Evolutionary conservation across 1,140 invertebrate species (phyloP), one percentile per base, ranked within the genome.

Genomic region (Drosophila burlai): DNA sequence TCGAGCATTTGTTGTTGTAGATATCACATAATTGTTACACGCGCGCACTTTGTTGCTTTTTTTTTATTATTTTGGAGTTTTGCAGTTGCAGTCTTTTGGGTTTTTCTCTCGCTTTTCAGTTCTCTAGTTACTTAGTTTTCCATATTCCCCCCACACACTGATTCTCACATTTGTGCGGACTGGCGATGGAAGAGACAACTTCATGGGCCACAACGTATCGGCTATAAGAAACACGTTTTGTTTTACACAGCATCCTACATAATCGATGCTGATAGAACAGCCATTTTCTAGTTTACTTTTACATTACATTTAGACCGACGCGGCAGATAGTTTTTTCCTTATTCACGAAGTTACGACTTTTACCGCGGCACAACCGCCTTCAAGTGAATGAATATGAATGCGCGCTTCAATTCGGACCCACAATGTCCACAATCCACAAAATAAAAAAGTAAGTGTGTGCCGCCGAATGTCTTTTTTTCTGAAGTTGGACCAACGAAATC

Each of bases 1-100:
- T 62, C 42, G 74, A 77, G 64, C 62, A 80, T 74, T 65, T 79
- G 55, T 64, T 58, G 50, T 75, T 84, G 81, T 90, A 89, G 77
- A 90, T 89, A 89, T 89, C 84, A 89, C 84, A 89, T 87, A 84
- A 79, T 89, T 84, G 81, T 81, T 87, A 66, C 82, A 81, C 73
- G 52, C 76, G 74, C 80, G 76, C 60, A 71, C 60, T 58, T 45
- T 59, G 42, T 50, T 63, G 26, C 34, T 68, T 47, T 68, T 68
- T 47, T 68, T 78, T 59, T 40, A 40, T 82, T 40, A 57, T 82
- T 81, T 43, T 50, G 67, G 52, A 71, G 61, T 63, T 77, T 82
- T 68, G 63, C 67, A 57, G 43, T 50, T 24, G 66, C 76, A 79
- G 75, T 79, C 76, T 80, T 81, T 62, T 74, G 54, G 59, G 36